These are phyloP conservation scores for Macrosteles quadrilineatus DNA, from an alignment of 1,140 invertebrate genomes.

Conservation along the genomic window DNA sequence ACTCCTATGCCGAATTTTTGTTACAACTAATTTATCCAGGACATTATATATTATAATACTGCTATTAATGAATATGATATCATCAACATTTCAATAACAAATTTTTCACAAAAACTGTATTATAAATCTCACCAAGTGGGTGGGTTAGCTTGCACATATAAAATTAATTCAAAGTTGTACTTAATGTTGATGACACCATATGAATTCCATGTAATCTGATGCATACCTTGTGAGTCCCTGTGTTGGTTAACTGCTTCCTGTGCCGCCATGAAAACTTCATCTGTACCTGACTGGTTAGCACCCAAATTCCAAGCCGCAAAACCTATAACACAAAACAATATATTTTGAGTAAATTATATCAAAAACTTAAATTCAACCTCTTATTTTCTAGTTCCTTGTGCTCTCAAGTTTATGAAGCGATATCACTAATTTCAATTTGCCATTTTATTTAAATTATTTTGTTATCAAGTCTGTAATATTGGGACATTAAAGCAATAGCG, in stretches of 20 bases:
- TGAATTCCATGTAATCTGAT: constrained; percentile 10
- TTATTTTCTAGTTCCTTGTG: no score
- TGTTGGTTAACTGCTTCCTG: constrained; percentile 68
- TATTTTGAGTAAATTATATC: no score
- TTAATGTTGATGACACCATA: constrained; percentile 32
- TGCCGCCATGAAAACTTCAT: constrained; percentile 69
- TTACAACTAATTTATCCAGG: background rate
- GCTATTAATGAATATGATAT: constrained; percentile 10
- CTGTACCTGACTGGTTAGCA: constrained; percentile 53
- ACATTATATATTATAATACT: background rate
- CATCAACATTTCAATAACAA: constrained; percentile 15
- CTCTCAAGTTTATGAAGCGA: no score
- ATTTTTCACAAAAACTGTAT: background rate
- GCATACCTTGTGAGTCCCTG: constrained; percentile 77
- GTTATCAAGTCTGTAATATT: no score
- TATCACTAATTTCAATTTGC: no score
- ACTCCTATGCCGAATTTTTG: background rate
- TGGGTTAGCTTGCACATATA: background rate
- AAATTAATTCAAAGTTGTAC: no score
- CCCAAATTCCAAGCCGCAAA: constrained; percentile 65
- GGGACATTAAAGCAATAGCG: no score
- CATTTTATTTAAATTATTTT: no score
- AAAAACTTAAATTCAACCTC: no score
- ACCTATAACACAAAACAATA: constrained; percentile 48
- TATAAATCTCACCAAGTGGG: background rate